Evolutionary conservation across 2,888 invertebrate genomes (phyloP).

Genomic region (Scrobipalpa atriplicella): DNA sequence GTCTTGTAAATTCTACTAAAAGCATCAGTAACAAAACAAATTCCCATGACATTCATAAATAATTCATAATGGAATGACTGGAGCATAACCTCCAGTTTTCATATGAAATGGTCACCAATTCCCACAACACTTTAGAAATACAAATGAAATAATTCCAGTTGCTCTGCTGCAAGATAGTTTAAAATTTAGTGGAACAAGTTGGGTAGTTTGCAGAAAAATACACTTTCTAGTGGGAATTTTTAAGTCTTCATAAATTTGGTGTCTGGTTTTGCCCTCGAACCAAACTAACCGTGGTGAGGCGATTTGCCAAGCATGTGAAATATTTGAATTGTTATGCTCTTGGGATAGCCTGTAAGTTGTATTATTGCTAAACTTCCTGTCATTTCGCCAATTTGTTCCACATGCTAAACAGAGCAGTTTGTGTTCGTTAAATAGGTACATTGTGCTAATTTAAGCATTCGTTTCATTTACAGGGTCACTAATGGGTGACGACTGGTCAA

Average conservation of each 20-base stretch:
- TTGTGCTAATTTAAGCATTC: conserved; percentile 29
- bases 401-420: background rate
- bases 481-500: conserved; percentile 83
- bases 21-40: conserved; percentile 45
- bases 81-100: conserved; percentile 10
- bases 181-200: conserved; percentile 24
- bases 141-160: conserved; percentile 26
- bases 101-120: conserved; percentile 21
- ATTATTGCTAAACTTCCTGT: conserved; percentile 32
- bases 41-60: conserved; percentile 21
- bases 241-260: conserved; percentile 25
- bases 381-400: background rate
- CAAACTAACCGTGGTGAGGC: conserved; percentile 39
- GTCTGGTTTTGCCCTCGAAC: conserved; percentile 20
- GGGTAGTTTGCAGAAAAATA: conserved; percentile 17
- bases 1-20: background rate
- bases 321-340: conserved; percentile 38
- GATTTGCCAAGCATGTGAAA: conserved; percentile 44
- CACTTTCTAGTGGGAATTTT: conserved; percentile 28
- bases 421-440: conserved; percentile 35
- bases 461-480: conserved; percentile 70
- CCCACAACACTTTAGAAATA: conserved; percentile 22
- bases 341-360: conserved; percentile 35
- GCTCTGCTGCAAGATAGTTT: conserved; percentile 14
- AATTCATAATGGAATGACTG: conserved; percentile 15